phyloP scores from a whole-genome alignment of 2,888 invertebrate species.

The Malacosoma neustria region DNA sequence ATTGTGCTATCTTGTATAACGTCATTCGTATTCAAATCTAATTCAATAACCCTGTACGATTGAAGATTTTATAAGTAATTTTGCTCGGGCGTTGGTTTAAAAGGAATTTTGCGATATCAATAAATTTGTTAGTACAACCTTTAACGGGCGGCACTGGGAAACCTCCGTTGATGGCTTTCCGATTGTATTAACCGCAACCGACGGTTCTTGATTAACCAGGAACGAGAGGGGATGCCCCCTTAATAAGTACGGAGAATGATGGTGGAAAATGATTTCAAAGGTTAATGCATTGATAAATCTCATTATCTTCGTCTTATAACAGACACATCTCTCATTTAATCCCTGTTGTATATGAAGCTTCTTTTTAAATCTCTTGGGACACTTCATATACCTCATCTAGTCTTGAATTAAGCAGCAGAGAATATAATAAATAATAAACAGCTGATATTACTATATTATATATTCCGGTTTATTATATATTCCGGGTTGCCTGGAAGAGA shows the following conservation, averaged over 20 bases:
- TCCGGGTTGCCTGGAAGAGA: too few relatives aligned
- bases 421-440: too few relatives aligned
- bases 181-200: constrained; percentile 57
- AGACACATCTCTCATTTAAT: too few relatives aligned
- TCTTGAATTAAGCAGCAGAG: too few relatives aligned
- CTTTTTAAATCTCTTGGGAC: too few relatives aligned
- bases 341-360: too few relatives aligned
- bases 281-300: neutral
- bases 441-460: too few relatives aligned
- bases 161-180: constrained; percentile 59
- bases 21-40: too few relatives aligned
- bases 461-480: too few relatives aligned
- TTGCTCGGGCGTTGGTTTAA: neutral
- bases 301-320: too few relatives aligned
- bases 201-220: constrained; percentile 11
- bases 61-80: neutral
- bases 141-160: constrained; percentile 35
- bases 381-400: too few relatives aligned
- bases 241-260: neutral
- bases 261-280: neutral
- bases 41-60: neutral
- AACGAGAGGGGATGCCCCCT: neutral
- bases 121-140: constrained; percentile 39
- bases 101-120: constrained; percentile 5
- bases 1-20: too few relatives aligned